Conservation (phyloP, 1,140 invertebrate genomes). For the Hylaeus volcanicus region DNA sequence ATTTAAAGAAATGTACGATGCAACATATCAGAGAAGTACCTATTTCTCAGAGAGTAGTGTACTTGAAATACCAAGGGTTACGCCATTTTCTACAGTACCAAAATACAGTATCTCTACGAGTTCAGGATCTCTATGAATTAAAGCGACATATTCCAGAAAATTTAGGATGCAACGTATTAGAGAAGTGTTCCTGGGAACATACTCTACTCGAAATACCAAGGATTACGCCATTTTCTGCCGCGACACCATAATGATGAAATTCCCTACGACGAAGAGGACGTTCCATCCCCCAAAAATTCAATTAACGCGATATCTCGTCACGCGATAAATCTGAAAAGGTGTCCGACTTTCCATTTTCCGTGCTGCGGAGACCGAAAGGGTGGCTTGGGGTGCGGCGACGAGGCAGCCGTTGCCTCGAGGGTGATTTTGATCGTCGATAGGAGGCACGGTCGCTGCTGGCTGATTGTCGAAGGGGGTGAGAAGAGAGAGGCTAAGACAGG, state of each 20-base stretch:
- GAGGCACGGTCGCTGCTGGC: conserved; percentile 36
- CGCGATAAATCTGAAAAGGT: background rate
- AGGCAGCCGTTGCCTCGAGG: conserved; percentile 35
- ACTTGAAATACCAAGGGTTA: too few relatives aligned
- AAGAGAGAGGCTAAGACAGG: conserved; percentile 66
- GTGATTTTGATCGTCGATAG: conserved; percentile 48
- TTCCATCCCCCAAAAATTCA: background rate
- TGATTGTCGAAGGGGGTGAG: conserved; percentile 61
- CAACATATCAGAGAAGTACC: too few relatives aligned
- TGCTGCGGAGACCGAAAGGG: background rate
- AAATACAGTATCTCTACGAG: too few relatives aligned
- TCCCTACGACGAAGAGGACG: background rate
- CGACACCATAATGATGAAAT: background rate
- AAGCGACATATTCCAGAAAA: too few relatives aligned
- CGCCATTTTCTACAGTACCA: too few relatives aligned
- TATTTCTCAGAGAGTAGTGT: too few relatives aligned
- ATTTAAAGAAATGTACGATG: too few relatives aligned
- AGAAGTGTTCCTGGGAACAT: too few relatives aligned
- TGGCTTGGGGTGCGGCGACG: background rate
- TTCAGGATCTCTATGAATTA: too few relatives aligned
- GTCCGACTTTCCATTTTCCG: conserved; percentile 7
- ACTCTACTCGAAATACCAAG: too few relatives aligned
- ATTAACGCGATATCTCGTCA: background rate
- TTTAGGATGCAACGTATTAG: too few relatives aligned
- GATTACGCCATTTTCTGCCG: too few relatives aligned